phyloP scores from a whole-genome alignment of 2,888 invertebrate genomes.

The Chaetogeoica ovagalla region DNA sequence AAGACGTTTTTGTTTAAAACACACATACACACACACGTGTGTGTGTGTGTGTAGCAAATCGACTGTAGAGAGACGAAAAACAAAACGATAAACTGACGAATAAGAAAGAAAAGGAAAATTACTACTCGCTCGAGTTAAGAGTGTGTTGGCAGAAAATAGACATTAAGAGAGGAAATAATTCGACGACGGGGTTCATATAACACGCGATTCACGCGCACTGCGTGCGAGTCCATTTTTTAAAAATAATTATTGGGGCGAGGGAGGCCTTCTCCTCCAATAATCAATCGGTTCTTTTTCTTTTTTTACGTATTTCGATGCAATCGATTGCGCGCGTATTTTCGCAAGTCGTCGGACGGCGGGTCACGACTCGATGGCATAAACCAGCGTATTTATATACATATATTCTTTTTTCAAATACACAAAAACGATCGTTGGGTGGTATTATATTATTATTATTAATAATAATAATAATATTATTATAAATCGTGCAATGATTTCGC shows the following conservation, averaged over 20 bases:
- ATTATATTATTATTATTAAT: too few species aligned
- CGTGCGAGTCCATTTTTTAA: background rate
- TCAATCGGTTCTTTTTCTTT: background rate
- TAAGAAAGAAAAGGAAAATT: slow-evolving; percentile 8
- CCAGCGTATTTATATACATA: too few species aligned
- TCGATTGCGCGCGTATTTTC: background rate
- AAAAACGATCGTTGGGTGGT: too few species aligned
- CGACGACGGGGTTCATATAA: background rate
- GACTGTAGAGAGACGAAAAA: background rate
- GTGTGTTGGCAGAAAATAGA: slow-evolving; percentile 5
- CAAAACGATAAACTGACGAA: background rate
- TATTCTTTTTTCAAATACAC: too few species aligned
- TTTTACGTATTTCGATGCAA: too few species aligned
- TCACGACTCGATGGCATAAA: too few species aligned
- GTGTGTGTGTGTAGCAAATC: background rate
- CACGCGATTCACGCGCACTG: background rate
- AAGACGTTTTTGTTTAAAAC: too few species aligned
- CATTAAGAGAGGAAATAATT: background rate
- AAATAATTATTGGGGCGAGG: background rate
- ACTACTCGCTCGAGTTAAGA: too few species aligned
- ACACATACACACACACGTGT: too few species aligned
- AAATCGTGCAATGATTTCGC: background rate
- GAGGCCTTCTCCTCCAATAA: background rate
- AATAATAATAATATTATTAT: too few species aligned
- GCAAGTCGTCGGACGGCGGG: too few species aligned